Conservation (phyloP, 1,140 invertebrate genomes). For the Meteorus sp. region DNA sequence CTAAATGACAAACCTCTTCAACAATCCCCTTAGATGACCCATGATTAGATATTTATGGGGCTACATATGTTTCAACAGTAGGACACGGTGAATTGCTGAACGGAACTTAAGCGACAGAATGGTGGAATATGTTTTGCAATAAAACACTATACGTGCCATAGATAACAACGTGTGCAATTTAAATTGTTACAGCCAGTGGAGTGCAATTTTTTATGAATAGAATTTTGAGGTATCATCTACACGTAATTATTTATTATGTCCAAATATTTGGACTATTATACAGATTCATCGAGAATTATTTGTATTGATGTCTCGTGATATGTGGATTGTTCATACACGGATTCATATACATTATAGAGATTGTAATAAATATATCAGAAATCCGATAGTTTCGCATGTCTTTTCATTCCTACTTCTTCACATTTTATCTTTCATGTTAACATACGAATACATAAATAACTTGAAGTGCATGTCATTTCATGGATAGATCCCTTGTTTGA, state of each 20-base stretch:
- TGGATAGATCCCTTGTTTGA: background rate
- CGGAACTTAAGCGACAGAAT: too few relatives aligned
- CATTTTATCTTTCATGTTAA: too few relatives aligned
- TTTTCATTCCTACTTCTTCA: too few relatives aligned
- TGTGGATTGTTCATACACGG: background rate
- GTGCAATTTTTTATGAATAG: background rate
- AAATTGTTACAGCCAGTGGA: background rate
- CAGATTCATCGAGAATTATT: background rate
- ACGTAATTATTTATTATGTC: background rate
- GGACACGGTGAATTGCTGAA: too few relatives aligned
- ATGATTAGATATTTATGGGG: too few relatives aligned
- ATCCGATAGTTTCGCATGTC: background rate
- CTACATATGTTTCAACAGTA: too few relatives aligned
- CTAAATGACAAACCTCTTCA: background rate
- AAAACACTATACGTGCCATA: background rate
- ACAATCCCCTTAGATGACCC: too few relatives aligned
- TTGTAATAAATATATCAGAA: constrained; percentile 1
- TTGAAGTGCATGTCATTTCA: background rate
- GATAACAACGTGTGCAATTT: background rate
- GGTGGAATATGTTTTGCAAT: too few relatives aligned
- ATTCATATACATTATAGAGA: background rate
- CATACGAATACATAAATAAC: too few relatives aligned
- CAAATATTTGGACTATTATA: background rate
- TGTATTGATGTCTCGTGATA: background rate
- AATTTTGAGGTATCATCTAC: background rate